These are phyloP conservation scores for Aricia agestis DNA, from an alignment of 1,140 invertebrate species.

Conservation along the genomic window DNA sequence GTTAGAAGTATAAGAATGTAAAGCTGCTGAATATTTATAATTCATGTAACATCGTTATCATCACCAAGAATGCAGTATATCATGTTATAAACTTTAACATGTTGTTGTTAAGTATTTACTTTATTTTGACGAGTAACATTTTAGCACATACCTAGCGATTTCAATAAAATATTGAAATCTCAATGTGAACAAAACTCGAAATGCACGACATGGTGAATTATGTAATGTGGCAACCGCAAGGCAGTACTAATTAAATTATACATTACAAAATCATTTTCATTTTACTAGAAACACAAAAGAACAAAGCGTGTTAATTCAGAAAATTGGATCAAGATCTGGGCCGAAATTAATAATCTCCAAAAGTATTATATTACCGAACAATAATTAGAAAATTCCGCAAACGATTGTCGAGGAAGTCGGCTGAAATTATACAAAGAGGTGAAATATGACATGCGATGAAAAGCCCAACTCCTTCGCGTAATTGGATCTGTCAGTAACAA, in stretches of 20 bases:
- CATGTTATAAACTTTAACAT: too few species aligned
- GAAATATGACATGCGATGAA: slow-evolving; percentile 36
- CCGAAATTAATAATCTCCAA: slow-evolving; percentile 7
- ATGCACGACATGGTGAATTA: too few species aligned
- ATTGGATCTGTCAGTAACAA: slow-evolving; percentile 70
- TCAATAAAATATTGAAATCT: too few species aligned
- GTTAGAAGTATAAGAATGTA: slow-evolving; percentile 25
- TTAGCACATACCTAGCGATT: too few species aligned
- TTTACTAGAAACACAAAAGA: neutral
- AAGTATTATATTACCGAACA: slow-evolving; percentile 6
- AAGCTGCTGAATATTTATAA: slow-evolving; percentile 30
- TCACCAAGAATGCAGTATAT: neutral
- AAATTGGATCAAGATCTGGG: neutral
- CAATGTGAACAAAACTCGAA: too few species aligned
- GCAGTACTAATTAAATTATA: too few species aligned
- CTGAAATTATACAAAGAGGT: slow-evolving; percentile 20
- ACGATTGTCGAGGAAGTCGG: neutral
- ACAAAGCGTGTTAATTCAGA: neutral
- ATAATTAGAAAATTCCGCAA: slow-evolving; percentile 20
- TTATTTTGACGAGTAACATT: too few species aligned
- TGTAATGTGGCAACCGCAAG: too few species aligned
- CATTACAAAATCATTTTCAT: neutral
- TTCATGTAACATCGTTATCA: slow-evolving; percentile 17
- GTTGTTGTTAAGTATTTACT: too few species aligned
- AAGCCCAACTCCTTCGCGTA: slow-evolving; percentile 52